Percentiles rank a stretch among this genome's conserved stretches.
These are phyloP conservation scores for Neolamprologus fasciatus DNA, from an alignment of 2,113 vertebrate species.

Conservation along the genomic window DNA sequence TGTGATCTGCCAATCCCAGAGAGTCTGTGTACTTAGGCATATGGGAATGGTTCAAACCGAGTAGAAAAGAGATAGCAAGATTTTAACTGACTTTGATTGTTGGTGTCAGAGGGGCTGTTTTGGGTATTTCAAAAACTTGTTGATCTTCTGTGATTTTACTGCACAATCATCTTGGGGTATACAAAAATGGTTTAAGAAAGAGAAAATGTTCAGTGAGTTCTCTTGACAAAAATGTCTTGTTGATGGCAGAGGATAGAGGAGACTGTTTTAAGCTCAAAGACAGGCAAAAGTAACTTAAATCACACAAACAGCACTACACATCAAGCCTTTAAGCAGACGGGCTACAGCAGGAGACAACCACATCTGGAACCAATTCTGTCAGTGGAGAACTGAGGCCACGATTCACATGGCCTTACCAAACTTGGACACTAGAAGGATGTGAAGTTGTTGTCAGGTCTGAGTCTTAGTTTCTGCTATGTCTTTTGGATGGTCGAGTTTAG, in stretches of 20 bases:
- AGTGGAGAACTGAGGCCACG: neutral
- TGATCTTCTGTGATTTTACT: neutral
- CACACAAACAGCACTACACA: neutral
- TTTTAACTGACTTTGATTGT: neutral
- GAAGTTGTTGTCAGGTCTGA: neutral
- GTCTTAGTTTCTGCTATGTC: neutral
- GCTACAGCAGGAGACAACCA: neutral
- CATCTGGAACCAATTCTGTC: neutral
- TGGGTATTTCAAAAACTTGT: neutral
- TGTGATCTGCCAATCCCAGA: neutral
- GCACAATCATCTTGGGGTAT: neutral
- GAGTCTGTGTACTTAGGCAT: neutral
- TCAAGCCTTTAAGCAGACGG: neutral
- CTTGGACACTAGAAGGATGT: neutral
- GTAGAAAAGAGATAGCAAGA: neutral
- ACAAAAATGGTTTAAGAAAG: neutral
- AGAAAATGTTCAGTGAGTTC: neutral
- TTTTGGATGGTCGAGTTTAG: neutral
- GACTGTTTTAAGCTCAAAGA: neutral
- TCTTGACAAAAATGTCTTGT: neutral
- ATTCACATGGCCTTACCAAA: neutral
- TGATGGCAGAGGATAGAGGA: neutral
- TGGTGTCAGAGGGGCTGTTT: neutral
- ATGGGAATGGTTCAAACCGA: neutral
- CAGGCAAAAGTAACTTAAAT: neutral